phyloP scores from a whole-genome alignment of 2,797 vertebrate species.

The Tangara arthus region DNA sequence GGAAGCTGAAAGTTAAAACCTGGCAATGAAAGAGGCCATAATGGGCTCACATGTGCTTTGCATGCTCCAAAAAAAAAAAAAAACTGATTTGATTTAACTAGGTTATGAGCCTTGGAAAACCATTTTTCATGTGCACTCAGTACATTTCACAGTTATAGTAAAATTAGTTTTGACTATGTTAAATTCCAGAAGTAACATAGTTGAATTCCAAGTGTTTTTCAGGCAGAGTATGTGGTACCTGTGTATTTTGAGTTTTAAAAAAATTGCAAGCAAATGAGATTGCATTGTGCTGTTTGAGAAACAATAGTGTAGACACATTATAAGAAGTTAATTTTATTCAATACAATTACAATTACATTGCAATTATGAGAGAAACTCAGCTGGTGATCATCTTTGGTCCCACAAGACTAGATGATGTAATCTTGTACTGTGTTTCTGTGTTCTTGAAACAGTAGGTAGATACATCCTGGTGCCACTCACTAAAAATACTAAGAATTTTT shows the following conservation, averaged over 20 bases:
- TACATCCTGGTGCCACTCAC: neutral
- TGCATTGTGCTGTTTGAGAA: neutral
- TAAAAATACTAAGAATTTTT: neutral
- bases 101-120: constrained; percentile 10
- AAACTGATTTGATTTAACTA: neutral
- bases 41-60: neutral
- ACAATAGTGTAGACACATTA: neutral
- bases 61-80: neutral
- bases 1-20: constrained; percentile 32
- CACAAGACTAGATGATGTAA: neutral
- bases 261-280: neutral
- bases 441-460: neutral
- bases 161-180: constrained; percentile 9
- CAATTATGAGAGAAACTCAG: neutral
- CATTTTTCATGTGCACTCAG: neutral
- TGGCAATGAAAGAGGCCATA: neutral
- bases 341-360: neutral
- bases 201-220: neutral
- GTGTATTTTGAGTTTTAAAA: neutral
- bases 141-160: neutral
- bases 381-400: neutral
- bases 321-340: constrained; percentile 9
- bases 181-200: neutral
- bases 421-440: neutral
- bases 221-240: neutral